Conservation (phyloP, 2,113 vertebrate species). For the Istiophorus platypterus region DNA sequence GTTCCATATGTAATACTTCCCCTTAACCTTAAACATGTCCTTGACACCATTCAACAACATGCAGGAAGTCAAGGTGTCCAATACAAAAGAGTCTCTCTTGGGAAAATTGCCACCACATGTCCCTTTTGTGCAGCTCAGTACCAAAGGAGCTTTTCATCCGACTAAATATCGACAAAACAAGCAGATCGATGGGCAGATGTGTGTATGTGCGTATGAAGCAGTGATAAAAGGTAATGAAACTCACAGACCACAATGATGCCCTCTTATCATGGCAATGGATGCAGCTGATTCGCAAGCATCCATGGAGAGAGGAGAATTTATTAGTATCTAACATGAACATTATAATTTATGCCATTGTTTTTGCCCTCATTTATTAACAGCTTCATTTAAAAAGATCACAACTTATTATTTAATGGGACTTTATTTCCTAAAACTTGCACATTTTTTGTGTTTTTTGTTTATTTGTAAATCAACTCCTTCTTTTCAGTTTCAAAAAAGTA, state of each 20-base stretch:
- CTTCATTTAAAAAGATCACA: slow-evolving; percentile 1
- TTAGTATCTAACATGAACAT: not conserved
- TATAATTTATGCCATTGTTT: slow-evolving; percentile 18
- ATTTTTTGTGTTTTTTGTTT: too few species aligned
- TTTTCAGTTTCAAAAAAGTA: not conserved
- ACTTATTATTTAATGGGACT: too few species aligned
- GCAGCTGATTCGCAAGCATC: not conserved
- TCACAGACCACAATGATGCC: slow-evolving; percentile 9
- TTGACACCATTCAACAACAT: slow-evolving; percentile 14
- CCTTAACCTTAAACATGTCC: slow-evolving; percentile 1
- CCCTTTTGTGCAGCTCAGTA: slow-evolving; percentile 30
- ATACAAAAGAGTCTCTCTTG: slow-evolving; percentile 28
- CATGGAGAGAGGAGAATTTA: not conserved
- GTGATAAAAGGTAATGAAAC: slow-evolving; percentile 40
- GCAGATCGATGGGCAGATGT: slow-evolving; percentile 6
- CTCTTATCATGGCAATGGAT: not conserved
- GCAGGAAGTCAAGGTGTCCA: slow-evolving; percentile 37
- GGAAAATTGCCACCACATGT: slow-evolving; percentile 22
- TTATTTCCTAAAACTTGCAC: too few species aligned
- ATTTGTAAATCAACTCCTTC: too few species aligned
- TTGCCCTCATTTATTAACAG: not conserved
- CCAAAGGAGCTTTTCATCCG: slow-evolving; percentile 38
- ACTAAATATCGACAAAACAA: slow-evolving; percentile 50
- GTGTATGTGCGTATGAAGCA: slow-evolving; percentile 20
- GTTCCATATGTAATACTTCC: slow-evolving; percentile 15